These are phyloP conservation scores for Colossoma macropomum DNA, from an alignment of 2,113 vertebrate species.

Conservation along the genomic window DNA sequence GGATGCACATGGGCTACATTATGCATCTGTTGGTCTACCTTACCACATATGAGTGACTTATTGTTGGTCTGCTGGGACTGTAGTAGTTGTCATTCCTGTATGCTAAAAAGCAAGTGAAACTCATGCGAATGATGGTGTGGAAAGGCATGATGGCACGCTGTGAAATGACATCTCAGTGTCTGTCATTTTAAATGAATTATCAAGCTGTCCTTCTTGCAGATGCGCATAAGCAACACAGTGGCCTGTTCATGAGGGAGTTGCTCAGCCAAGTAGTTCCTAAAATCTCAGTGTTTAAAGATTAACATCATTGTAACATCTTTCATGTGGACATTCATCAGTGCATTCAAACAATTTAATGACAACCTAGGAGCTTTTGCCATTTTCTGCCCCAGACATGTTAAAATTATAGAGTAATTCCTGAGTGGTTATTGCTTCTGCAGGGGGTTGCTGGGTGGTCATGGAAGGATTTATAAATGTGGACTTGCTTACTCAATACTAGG, in stretches of 20 bases:
- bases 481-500: not conserved
- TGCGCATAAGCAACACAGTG: not conserved
- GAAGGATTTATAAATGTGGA: not conserved
- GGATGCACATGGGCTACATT: not conserved
- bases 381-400: not conserved
- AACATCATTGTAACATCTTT: not conserved
- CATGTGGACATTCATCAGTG: not conserved
- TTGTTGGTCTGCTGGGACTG: not conserved
- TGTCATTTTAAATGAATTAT: not conserved
- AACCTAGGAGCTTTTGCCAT: not conserved
- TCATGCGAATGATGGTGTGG: not conserved
- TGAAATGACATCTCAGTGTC: not conserved
- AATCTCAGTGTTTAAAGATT: not conserved
- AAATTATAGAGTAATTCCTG: not conserved
- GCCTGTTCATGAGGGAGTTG: not conserved
- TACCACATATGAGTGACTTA: not conserved
- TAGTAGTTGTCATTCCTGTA: not conserved
- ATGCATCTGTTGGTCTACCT: no score
- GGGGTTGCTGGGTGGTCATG: not conserved
- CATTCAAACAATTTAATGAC: not conserved
- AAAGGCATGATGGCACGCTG: not conserved
- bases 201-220: not conserved
- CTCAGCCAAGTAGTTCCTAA: not conserved
- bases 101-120: not conserved
- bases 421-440: not conserved